Evolutionary conservation across 2,113 vertebrate genomes (phyloP), one percentile per base, ranked within the genome.

Genomic region (Anser cygnoides): DNA sequence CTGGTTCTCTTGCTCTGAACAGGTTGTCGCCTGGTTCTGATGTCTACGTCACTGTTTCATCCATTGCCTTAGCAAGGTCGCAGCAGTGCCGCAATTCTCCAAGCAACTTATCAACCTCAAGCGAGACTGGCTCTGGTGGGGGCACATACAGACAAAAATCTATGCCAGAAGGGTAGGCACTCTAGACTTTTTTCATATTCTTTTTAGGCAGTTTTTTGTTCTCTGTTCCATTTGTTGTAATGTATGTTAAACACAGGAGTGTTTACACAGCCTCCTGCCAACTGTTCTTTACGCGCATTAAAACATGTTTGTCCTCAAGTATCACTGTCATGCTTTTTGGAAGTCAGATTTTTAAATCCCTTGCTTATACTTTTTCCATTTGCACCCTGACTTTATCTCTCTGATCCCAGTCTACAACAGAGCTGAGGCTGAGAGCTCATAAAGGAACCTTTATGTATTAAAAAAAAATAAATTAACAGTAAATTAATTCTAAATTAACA

Each of bases 21-120:
- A 99, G 99, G 97, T 98, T 99, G 94, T 99, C 99, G 89, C 99
- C 99, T 4, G 98, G 99, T 44, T 98, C 98, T 1, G 99, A 99
- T 65, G 98, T 99, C 97, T 99, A 99, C 2, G 99, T 99, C 89
- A 98, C 99, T 0, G 99, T 99, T 52, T 99, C 99, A 66, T 99
- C 99, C 90, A 98, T 99, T 46, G 98, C 98, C 80, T 98, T 99
- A 95, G 98, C 98, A 37, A 98, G 99, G 90, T 98, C 99, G 12
- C 97, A 98, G 72, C 98, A 98, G 81, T 99, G 98, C 92, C 98
- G 99, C 15, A 99, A 98, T 96, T 98, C 99, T 88, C 98, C 99
- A 23, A 98, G 98, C 97, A 98, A 97, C 95, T 92, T 99, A 17
- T 98, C 99, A 33, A 99, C 99, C 68, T 98, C 98, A 8, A 99